These are phyloP conservation scores for Pseudonaja textilis DNA, from an alignment of 2,113 vertebrate species.

Conservation along the genomic window DNA sequence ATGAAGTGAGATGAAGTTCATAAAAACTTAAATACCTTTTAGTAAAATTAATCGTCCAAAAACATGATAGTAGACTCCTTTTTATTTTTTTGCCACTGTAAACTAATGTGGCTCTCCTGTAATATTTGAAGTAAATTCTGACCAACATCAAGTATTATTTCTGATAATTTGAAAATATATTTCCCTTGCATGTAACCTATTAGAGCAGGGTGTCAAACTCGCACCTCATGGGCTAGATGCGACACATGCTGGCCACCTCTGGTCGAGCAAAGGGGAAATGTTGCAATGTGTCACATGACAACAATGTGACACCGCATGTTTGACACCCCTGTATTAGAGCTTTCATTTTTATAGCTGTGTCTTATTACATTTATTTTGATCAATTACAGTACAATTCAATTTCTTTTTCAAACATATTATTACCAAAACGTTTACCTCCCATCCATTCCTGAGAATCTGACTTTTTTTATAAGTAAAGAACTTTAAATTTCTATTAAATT, in stretches of 20 bases:
- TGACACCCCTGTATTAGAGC: background rate
- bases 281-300: too few species aligned
- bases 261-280: too few species aligned
- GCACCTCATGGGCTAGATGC: too few species aligned
- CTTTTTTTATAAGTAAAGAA: background rate
- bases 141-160: background rate
- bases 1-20: background rate
- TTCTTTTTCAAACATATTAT: background rate
- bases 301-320: too few species aligned
- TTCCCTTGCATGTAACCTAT: background rate
- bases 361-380: background rate
- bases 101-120: background rate
- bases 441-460: background rate
- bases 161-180: background rate
- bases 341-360: background rate
- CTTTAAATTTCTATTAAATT: background rate
- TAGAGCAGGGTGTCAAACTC: too few species aligned
- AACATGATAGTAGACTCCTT: background rate
- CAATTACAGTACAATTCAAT: background rate
- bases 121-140: background rate
- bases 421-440: too few species aligned
- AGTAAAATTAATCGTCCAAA: background rate
- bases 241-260: too few species aligned
- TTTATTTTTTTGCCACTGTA: background rate
- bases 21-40: background rate